Evolutionary conservation across 1,140 invertebrate genomes (phyloP), one percentile per base, ranked within the genome.

Genomic region (Rhagoletis pomonella): DNA sequence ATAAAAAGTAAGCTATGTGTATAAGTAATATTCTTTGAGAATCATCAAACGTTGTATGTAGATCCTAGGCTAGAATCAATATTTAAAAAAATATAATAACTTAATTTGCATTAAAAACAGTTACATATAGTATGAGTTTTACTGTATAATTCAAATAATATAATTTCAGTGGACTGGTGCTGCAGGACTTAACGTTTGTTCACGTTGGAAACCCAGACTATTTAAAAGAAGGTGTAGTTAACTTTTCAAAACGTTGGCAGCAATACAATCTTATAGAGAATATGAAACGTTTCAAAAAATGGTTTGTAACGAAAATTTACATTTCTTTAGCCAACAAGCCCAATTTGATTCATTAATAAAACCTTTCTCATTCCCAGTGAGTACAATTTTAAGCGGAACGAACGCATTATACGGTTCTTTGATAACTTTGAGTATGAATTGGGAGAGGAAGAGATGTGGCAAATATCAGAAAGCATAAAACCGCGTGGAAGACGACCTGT

Each of bases 101-200:
- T 12, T 59, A 59, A 59, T 59, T 59, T 59, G 0, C 6, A 59
- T 59, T 59, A 7, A 59, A 59, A 7, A 59, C 6, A 12, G 0
- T 59, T 59, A 59, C 12, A 29, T 59, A 59, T 59, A 59, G 6
- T 59, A 59, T 59, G 6, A 59, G 12, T 59, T 59, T 59, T 59
- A 59, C 12, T 59, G 58, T 59, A 59, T 12, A 59, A 7, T 59
- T 59, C 12, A 59, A 6, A 6, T 1, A 59, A 59, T 59, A 59
- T 59, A 88, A 91, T 95, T 95, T 90, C 95, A 99, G 98, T 92
- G 99, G 99, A 84, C 94, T 99, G 67, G 98, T 99, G 86, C 95
- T 99, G 64, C 99, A 99, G 96, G 99, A 99, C 94, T 94, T 99
- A 91, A 99, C 99, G 4, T 99, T 99, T 94, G 98, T 99, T 65